Conservation (phyloP, 2,113 vertebrate species). For the Oriolus oriolus region DNA sequence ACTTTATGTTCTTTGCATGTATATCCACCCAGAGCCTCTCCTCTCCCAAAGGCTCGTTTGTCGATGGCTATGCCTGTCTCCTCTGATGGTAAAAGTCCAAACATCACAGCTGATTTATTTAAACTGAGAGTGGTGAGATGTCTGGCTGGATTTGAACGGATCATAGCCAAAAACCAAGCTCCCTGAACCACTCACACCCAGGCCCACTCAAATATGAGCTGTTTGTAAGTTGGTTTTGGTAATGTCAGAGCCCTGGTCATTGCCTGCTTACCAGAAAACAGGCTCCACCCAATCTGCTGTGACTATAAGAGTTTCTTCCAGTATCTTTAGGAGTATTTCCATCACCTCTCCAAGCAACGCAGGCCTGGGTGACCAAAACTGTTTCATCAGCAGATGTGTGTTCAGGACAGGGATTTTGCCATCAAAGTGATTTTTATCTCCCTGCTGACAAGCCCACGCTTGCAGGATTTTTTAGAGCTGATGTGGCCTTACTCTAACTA, state of each 20-base stretch:
- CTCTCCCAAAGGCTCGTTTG: neutral
- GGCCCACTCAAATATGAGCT: neutral
- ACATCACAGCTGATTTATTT: neutral
- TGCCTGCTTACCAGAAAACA: neutral
- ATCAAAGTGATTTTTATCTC: neutral
- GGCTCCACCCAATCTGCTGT: neutral
- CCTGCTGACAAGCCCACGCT: neutral
- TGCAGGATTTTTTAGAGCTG: neutral
- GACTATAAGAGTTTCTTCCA: neutral
- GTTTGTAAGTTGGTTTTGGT: neutral
- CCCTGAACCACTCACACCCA: neutral
- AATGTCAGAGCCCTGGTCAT: neutral
- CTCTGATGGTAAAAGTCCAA: neutral
- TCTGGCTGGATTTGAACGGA: neutral
- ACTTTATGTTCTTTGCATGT: neutral
- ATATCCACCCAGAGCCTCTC: neutral
- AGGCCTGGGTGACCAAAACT: neutral
- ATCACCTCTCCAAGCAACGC: neutral
- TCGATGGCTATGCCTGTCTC: fast-evolving
- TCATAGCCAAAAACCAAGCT: neutral
- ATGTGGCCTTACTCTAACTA: neutral
- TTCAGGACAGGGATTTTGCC: neutral
- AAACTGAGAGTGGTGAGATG: neutral
- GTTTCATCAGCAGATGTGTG: neutral
- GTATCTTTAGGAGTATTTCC: neutral